Evolutionary conservation across 2,797 vertebrate genomes (phyloP).

Genomic region (Calcarius lapponicus): DNA sequence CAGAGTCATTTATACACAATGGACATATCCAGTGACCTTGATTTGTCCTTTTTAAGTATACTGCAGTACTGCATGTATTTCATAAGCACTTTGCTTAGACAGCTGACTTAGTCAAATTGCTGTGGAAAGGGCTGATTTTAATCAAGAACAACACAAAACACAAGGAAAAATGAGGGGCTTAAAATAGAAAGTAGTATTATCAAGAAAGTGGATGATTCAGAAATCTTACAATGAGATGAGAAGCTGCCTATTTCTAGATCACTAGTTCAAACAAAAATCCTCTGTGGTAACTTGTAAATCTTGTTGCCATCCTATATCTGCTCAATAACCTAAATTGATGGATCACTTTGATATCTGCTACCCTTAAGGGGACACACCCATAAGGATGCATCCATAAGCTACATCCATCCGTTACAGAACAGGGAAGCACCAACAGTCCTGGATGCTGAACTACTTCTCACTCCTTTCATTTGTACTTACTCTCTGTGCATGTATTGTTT

Average conservation of each 20-base stretch:
- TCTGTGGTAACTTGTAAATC: neutral
- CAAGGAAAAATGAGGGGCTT: constrained; percentile 10
- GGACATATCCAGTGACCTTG: constrained; percentile 27
- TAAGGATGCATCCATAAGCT: neutral
- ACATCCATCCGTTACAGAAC: neutral
- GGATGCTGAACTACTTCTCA: neutral
- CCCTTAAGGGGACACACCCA: neutral
- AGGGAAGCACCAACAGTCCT: neutral
- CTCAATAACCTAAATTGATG: neutral
- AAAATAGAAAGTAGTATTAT: constrained; percentile 56
- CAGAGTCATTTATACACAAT: neutral
- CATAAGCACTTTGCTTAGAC: neutral
- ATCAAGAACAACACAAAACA: constrained; percentile 47
- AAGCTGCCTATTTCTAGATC: constrained; percentile 8
- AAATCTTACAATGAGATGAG: constrained; percentile 18
- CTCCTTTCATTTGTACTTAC: neutral
- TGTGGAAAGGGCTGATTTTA: constrained; percentile 49
- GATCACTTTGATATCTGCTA: neutral
- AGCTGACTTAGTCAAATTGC: constrained; percentile 38
- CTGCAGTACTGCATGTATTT: constrained; percentile 34
- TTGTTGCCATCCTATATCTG: neutral
- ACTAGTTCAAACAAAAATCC: neutral
- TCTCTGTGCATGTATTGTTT: neutral
- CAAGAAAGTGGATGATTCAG: constrained; percentile 43
- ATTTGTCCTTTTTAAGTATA: constrained; percentile 21